phyloP scores from a whole-genome alignment of 2,113 vertebrate genomes.

The Myotis yumanensis region DNA sequence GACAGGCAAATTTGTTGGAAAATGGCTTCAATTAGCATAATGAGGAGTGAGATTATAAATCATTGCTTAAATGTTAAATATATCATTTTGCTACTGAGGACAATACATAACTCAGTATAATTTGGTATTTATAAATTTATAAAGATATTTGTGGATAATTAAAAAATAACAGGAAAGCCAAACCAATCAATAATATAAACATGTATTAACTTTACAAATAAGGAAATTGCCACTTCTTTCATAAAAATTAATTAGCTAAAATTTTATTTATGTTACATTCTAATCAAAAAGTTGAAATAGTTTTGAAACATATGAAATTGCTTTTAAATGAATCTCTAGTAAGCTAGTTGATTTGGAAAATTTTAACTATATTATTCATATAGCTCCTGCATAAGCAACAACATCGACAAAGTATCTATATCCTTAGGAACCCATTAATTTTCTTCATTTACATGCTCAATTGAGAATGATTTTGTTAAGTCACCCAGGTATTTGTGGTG shows the following conservation, averaged over 20 bases:
- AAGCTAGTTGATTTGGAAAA: background rate
- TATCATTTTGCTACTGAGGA: background rate
- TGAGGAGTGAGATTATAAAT: background rate
- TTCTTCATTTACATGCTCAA: background rate
- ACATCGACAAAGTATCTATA: background rate
- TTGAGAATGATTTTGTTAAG: background rate
- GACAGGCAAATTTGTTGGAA: background rate
- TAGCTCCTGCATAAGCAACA: conserved; percentile 23
- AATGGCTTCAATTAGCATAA: background rate
- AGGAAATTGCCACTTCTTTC: background rate
- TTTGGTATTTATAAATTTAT: background rate
- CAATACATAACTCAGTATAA: background rate
- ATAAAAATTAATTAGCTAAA: background rate
- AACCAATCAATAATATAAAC: background rate
- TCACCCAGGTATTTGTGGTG: background rate
- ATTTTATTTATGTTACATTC: background rate
- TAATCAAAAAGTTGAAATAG: background rate
- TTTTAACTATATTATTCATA: background rate
- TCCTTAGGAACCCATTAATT: background rate
- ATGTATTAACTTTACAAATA: conserved; percentile 18
- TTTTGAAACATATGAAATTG: background rate
- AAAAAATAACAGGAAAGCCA: background rate
- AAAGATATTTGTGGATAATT: background rate
- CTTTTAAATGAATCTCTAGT: background rate
- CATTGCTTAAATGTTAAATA: background rate